Percentiles rank a stretch among this genome's conserved stretches.
phyloP scores from a whole-genome alignment of 2,113 vertebrate genomes.

The Dipodomys merriami region DNA sequence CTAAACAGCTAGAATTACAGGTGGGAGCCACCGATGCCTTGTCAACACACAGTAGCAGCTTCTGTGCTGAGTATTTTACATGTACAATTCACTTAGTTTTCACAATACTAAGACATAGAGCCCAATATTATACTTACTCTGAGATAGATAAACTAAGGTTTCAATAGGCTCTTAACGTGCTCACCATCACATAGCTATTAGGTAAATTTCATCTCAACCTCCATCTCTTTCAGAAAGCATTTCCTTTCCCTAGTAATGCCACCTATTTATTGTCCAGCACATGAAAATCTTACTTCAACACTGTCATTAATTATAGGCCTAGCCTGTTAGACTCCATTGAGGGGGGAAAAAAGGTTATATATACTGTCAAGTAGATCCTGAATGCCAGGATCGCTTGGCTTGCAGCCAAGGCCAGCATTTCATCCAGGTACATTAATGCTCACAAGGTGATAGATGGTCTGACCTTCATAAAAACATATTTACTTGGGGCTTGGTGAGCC shows the following conservation, averaged over 20 bases:
- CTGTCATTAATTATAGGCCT: not conserved
- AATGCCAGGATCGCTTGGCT: not conserved
- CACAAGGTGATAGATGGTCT: not conserved
- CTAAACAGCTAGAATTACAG: too few species aligned
- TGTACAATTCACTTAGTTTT: constrained; percentile 16
- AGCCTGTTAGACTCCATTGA: not conserved
- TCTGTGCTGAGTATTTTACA: not conserved
- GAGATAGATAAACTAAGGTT: constrained; percentile 46
- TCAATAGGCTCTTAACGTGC: not conserved
- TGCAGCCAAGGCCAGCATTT: not conserved
- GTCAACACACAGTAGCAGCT: not conserved
- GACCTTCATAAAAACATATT: constrained; percentile 24
- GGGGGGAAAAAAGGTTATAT: not conserved
- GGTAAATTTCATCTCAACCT: not conserved
- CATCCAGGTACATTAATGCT: not conserved
- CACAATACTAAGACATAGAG: not conserved
- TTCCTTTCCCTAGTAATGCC: constrained; percentile 21
- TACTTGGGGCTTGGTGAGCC: not conserved
- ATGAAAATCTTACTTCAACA: constrained; percentile 26
- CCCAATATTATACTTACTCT: constrained; percentile 17
- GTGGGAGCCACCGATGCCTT: too few species aligned
- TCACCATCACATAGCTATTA: constrained; percentile 16
- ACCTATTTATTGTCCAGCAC: not conserved
- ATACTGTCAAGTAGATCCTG: not conserved
- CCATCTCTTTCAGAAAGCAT: constrained; percentile 16